A percentile compares a stretch with the other conserved stretches of the same genome.
phyloP scores from a whole-genome alignment of 2,113 vertebrate genomes.

The Excalfactoria chinensis region DNA sequence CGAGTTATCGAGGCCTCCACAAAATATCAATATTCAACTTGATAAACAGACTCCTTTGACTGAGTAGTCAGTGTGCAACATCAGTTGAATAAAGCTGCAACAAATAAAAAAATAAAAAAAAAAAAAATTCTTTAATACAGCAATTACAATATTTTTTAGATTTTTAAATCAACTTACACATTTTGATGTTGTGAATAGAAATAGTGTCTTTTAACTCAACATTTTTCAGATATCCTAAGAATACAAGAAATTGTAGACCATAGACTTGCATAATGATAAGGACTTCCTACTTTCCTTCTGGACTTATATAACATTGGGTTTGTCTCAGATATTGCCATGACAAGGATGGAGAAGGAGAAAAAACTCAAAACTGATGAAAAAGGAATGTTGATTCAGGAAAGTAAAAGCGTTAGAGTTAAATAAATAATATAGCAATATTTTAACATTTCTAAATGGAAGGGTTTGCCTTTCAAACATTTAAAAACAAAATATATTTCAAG shows the following conservation, averaged over 20 bases:
- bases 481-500: background rate
- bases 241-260: background rate
- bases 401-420: background rate
- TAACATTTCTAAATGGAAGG: background rate
- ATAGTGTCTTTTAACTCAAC: background rate
- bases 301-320: background rate
- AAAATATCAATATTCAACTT: background rate
- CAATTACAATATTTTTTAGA: background rate
- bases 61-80: background rate
- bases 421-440: background rate
- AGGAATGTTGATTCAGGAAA: background rate
- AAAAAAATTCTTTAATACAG: background rate
- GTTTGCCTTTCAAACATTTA: background rate
- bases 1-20: background rate
- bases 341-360: background rate
- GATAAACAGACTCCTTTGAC: background rate
- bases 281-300: background rate
- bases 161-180: background rate
- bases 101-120: background rate
- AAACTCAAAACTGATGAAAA: background rate
- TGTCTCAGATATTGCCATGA: background rate
- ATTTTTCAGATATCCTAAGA: background rate
- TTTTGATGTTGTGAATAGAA: background rate
- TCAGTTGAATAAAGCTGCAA: fast-evolving
- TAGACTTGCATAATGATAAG: background rate